These are phyloP conservation scores for Planiliza haematocheilus DNA, from an alignment of 2,113 vertebrate species.

Conservation along the genomic window DNA sequence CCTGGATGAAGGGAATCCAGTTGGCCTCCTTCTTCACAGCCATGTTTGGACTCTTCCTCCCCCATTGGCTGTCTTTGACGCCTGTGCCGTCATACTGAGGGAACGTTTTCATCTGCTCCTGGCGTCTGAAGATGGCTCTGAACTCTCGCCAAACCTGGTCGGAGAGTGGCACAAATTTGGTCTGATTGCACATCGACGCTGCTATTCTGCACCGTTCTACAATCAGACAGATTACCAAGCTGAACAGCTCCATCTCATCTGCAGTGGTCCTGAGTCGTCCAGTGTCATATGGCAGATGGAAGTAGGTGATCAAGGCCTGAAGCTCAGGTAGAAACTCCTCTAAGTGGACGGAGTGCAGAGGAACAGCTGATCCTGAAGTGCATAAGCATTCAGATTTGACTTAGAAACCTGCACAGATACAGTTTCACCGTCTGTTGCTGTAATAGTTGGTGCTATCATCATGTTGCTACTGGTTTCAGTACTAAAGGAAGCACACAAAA, in stretches of 20 bases:
- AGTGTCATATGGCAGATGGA: conserved; percentile 66
- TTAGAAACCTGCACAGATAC: too few relatives aligned
- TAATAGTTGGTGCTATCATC: too few relatives aligned
- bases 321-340: conserved; percentile 80
- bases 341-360: conserved; percentile 60
- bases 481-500: too few relatives aligned
- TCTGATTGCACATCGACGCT: background rate
- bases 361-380: conserved; percentile 41
- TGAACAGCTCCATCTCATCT: conserved; percentile 82
- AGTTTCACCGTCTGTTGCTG: too few relatives aligned
- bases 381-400: too few relatives aligned
- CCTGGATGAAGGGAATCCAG: conserved; percentile 83
- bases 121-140: conserved; percentile 77
- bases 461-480: too few relatives aligned
- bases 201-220: background rate
- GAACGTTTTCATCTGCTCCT: conserved; percentile 82
- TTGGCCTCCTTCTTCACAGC: conserved; percentile 82
- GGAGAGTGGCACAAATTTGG: conserved; percentile 1
- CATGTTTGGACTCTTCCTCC: conserved; percentile 53
- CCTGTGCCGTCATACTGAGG: conserved; percentile 72
- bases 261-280: conserved; percentile 71
- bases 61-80: conserved; percentile 62
- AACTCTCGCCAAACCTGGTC: conserved; percentile 80
- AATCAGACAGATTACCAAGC: conserved; percentile 52
- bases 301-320: conserved; percentile 75